Evolutionary conservation across 2,113 vertebrate genomes (phyloP), one percentile per base, ranked within the genome.

Genomic region (Myotis lucifugus): DNA sequence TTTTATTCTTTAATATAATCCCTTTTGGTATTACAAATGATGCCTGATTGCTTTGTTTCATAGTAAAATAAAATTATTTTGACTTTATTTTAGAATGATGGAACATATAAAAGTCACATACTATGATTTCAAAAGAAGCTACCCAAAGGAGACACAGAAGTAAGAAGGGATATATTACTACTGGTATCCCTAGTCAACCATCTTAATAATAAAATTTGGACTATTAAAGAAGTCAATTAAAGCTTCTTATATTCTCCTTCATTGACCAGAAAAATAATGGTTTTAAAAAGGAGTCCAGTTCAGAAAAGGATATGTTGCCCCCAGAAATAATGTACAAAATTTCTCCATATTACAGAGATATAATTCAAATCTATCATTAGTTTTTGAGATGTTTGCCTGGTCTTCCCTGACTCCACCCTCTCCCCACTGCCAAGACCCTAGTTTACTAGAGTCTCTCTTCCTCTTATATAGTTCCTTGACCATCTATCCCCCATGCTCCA

Each of bases 61-160:
- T 32, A 94, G 70, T 93, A 87, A 96, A 95, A 90, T 93, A 89
- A 95, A 95, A 89, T 91, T 64, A 79, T 64, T 91, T 86, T 95
- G 88, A 90, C 64, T 96, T 84, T 61, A 87, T 86, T 96, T 95
- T 95, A 88, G 70, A 95, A 92, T 95, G 76, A 87, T 90, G 23
- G 85, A 64, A 88, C 70, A 81, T 88, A 91, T 25, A 82, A 61
- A 87, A 95, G 70, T 69, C 42, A 72, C 52, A 72, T 48, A 27
- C 50, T 73, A 76, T 82, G 88, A 85, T 94, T 96, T 95, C 69
- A 78, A 90, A 93, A 83, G 83, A 95, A 42, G 12, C 46, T 82
- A 78, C 46, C 40, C 88, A 83, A 89, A 87, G 42, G 59, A 95
- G 13, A 90, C 12, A 73, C 61, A 69, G 79, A 73, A 90, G 66